Conservation (phyloP, 2,888 invertebrate species). For the Heterodera filipjevi region DNA sequence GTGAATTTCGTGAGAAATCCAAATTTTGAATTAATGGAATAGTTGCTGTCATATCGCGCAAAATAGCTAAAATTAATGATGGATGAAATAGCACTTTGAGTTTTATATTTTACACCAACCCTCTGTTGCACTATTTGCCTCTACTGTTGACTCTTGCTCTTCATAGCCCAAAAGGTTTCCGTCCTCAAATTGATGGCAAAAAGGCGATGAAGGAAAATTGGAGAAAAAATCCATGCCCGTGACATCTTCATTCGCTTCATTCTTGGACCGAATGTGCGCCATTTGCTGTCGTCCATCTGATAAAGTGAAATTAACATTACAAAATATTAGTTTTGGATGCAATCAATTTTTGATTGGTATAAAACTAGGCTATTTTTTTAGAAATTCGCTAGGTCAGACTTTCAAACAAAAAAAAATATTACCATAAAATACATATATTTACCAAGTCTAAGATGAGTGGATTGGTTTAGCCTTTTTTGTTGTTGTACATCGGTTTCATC, state of each 20-base stretch:
- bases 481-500: background rate
- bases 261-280: background rate
- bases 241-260: background rate
- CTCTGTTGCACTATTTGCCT: background rate
- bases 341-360: too few species aligned
- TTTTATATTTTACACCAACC: background rate
- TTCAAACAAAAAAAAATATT: too few species aligned
- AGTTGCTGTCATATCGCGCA: conserved; percentile 3
- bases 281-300: too few species aligned
- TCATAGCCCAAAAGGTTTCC: background rate
- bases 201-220: conserved; percentile 5
- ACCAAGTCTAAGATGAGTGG: background rate
- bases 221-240: background rate
- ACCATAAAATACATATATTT: too few species aligned
- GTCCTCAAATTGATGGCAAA: background rate
- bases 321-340: too few species aligned
- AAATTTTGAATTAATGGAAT: conserved; percentile 1
- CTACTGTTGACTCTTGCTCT: background rate
- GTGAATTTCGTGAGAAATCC: background rate
- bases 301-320: too few species aligned
- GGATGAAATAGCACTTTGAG: background rate
- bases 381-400: too few species aligned
- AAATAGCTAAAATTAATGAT: background rate
- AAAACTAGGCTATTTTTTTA: too few species aligned
- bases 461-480: background rate